Evolutionary conservation across 2,113 vertebrate species (phyloP).

Genomic region (Entomyzon cyanotis): DNA sequence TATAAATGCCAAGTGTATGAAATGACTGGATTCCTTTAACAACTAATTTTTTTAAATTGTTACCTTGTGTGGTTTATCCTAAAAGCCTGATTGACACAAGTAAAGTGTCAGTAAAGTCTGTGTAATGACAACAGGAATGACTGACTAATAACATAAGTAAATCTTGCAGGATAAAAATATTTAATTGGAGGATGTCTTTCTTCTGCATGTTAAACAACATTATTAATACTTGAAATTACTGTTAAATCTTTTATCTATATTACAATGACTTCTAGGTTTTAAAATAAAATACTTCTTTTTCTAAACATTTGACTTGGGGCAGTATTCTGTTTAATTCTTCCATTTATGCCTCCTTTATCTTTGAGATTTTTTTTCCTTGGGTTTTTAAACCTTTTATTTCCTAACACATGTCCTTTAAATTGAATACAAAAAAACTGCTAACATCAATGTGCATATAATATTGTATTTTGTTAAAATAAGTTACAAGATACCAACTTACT

Average conservation of each 20-base stretch:
- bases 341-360: background rate
- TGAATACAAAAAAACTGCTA: background rate
- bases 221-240: background rate
- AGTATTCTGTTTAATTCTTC: background rate
- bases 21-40: background rate
- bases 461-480: conserved; percentile 48
- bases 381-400: background rate
- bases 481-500: conserved; percentile 8
- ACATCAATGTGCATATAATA: background rate
- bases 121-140: background rate
- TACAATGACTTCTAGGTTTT: background rate
- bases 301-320: background rate
- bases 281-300: background rate
- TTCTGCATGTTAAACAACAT: background rate
- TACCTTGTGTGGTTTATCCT: background rate
- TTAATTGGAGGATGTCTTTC: background rate
- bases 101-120: background rate
- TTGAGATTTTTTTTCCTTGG: background rate
- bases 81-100: background rate
- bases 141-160: background rate
- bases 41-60: background rate
- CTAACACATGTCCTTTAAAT: background rate
- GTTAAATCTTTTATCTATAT: background rate
- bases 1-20: background rate
- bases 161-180: background rate